Evolutionary conservation across 37 sponge, comb jelly and placozoan species (phyloP), one percentile per base, ranked within the genome.

Genomic region (Ianthella basta): DNA sequence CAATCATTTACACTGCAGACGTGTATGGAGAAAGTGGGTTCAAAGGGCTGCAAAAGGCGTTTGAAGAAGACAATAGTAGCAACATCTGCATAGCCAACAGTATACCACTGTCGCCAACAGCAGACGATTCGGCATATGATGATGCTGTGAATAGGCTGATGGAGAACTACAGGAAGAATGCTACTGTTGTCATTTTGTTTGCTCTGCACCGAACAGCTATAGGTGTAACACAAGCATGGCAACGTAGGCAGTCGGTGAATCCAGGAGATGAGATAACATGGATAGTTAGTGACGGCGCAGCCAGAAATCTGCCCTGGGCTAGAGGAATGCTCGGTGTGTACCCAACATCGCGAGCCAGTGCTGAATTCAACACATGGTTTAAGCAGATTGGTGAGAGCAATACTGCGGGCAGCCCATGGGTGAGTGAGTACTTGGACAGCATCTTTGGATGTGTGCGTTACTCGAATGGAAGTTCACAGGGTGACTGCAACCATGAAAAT

Each of bases 201-300:
- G 88, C 63, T n/a, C 50, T 10, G 3, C 6, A 8, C 3, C 3
- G 50, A 10, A 44, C 50, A 44, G 92, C 90, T 6, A 25, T 5
- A 2, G 85, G 84, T 12, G 27, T 89, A 0, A 36, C 86, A 44
- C 27, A 55, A 33, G 91, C 63, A 27, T 24, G 83, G 23, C 5
- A 50, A 35, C 82, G 80, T 40, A 81, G 57, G n/a, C n/a, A 55
- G 0, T 34, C 53, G 21, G 10, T 57, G 0, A 59, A 60, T 55
- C 0, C 29, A 16, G 69, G 37, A 5, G 59, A 74, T 50, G 41
- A 34, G 14, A 55, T 92, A 15, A 88, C 85, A 12, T 93, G 87
- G 84, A 89, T 94, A 20, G 95, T 80, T 8, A 87, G 83, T 56
- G 95, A 94, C 82, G 63, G 85, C 15, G 80, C 40, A 13, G 67